These are phyloP conservation scores for Calameuta pallipes DNA, from an alignment of 2,888 invertebrate genomes.

Conservation along the genomic window DNA sequence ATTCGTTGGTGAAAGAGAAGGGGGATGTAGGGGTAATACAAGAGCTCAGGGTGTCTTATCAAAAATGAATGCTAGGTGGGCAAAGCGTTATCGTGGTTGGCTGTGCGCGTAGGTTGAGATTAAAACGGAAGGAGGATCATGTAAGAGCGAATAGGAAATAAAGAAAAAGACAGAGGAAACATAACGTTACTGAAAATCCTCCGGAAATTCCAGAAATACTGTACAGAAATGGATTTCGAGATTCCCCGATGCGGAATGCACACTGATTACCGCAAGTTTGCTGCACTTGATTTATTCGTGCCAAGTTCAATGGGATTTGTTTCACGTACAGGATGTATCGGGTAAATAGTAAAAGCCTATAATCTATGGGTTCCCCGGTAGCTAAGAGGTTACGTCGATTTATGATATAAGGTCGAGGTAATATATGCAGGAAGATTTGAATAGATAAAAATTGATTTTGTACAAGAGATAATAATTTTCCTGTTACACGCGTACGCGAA, in stretches of 20 bases:
- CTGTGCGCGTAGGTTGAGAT: background rate
- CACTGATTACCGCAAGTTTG: background rate
- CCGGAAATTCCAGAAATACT: background rate
- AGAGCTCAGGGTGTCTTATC: conserved; percentile 29
- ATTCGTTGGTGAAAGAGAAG: conserved; percentile 20
- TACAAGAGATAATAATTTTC: background rate
- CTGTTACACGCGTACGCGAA: background rate
- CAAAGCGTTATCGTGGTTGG: background rate
- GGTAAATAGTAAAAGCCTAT: background rate
- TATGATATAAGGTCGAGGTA: background rate
- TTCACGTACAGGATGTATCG: background rate
- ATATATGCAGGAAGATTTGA: background rate
- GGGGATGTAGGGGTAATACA: conserved; percentile 27
- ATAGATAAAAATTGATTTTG: background rate
- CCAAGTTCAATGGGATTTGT: background rate
- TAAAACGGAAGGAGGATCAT: background rate
- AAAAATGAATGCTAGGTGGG: conserved; percentile 32
- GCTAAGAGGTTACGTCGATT: background rate
- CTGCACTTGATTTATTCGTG: background rate
- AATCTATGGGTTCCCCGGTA: background rate
- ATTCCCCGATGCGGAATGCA: background rate
- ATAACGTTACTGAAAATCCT: background rate
- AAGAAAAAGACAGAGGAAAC: background rate
- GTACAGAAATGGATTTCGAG: background rate
- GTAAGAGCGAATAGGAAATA: background rate